phyloP scores from a whole-genome alignment of 2,797 vertebrate species.

The Sebastes kiyomatsui region DNA sequence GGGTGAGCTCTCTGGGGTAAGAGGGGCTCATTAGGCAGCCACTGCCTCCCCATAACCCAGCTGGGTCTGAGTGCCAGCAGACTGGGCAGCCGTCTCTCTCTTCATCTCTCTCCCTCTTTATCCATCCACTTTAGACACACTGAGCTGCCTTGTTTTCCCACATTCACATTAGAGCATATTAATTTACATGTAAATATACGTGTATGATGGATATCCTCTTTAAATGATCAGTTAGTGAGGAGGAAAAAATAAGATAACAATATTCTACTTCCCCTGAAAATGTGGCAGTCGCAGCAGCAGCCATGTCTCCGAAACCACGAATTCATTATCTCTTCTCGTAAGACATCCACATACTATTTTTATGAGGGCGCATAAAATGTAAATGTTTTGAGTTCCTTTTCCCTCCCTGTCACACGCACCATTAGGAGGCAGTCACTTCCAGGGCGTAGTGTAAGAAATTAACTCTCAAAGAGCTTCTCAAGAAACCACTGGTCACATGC shows the following conservation, averaged over 20 bases:
- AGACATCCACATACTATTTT: constrained; percentile 1
- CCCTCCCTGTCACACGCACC: neutral
- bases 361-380: neutral
- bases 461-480: constrained; percentile 66
- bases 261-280: neutral
- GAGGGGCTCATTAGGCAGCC: constrained; percentile 84
- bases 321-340: neutral
- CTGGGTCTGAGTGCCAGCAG: constrained; percentile 81
- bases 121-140: constrained; percentile 47
- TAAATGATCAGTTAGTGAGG: neutral
- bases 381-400: constrained; percentile 28
- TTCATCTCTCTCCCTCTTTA: constrained; percentile 66
- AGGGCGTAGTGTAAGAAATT: constrained; percentile 34
- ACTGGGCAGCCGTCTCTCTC: constrained; percentile 75
- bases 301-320: neutral
- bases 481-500: constrained; percentile 67
- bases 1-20: constrained; percentile 79
- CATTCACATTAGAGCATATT: constrained; percentile 23
- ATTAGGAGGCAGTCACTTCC: constrained; percentile 43
- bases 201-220: constrained; percentile 9
- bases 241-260: neutral
- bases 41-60: constrained; percentile 80
- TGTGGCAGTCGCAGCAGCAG: neutral
- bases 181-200: constrained; percentile 35
- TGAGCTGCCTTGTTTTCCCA: constrained; percentile 37